Evolutionary conservation across 2,113 vertebrate species (phyloP).

Genomic region (Mastomys natalensis): DNA sequence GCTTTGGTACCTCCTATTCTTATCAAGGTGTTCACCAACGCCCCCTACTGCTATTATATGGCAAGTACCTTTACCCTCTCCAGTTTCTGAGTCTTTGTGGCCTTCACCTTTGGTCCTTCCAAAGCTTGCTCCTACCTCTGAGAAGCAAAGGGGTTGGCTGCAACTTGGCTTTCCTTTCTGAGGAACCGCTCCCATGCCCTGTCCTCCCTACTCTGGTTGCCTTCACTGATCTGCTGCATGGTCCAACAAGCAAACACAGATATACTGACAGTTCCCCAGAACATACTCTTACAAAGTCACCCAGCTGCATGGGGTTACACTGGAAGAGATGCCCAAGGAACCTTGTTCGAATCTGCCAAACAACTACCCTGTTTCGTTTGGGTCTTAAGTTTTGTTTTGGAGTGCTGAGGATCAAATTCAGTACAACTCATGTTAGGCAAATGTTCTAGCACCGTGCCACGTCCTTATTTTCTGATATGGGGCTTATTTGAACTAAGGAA

Average conservation of each 20-base stretch:
- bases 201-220: not conserved
- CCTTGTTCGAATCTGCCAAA: not conserved
- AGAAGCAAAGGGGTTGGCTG: not conserved
- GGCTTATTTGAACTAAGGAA: not conserved
- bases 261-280: not conserved
- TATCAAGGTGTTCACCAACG: not conserved
- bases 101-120: not conserved
- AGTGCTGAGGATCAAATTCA: not conserved
- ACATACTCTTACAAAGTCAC: too few species aligned
- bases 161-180: not conserved
- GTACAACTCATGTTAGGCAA: not conserved
- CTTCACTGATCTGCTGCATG: accelerated
- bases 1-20: not conserved
- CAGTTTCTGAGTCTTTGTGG: not conserved
- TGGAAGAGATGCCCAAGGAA: not conserved
- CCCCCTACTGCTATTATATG: not conserved
- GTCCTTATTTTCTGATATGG: not conserved
- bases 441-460: not conserved
- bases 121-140: not conserved
- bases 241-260: too few species aligned
- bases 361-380: not conserved
- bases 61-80: not conserved
- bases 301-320: not conserved
- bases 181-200: not conserved
- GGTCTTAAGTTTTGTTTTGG: not conserved